Evolutionary conservation across 2,888 invertebrate genomes (phyloP), one percentile per base, ranked within the genome.

Genomic region (Merodon equestris): DNA sequence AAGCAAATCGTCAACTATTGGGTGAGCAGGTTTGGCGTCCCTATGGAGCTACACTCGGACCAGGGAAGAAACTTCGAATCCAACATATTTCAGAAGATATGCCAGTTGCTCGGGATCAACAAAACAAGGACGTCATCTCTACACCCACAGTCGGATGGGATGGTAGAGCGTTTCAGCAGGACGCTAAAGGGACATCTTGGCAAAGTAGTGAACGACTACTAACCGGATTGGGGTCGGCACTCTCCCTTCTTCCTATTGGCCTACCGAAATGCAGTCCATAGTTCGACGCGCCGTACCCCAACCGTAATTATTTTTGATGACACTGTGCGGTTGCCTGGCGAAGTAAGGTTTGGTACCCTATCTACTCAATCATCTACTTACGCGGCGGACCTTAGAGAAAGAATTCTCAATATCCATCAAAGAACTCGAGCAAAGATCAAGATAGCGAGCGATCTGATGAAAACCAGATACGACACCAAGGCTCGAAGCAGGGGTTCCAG

Each of bases 221-320:
- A 27, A 27, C 27, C 7, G 27, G 27, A 27, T 27, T 27, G 27
- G 27, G 27, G 7, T 27, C 27, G 27, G 27, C 27, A 27, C 48
- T 9, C 19, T 47, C n/a, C 4, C 48, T 71, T 15, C 53, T 44
- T 45, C 9, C 45, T 81, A n/a, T 19, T 76, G 58, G 72, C 76
- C 7, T 81, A 77, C 38, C 13, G 82, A 38, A 15, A 61, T 15
- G 66, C 73, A 3, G 44, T 54, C 7, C 83, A 83, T 44, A 68
- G 54, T 12, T 42, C 74, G 9, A 82, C 83, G 3, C 66, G 60
- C 1, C 36, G 47, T 13, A 63, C 72, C n/a, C 82, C 83, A 4
- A 60, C 82, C 1, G 48, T 17, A 17, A 47, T 82, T 38, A 66
- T 81, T 10, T 82, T 83, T 50, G 82, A 7, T 27, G 7, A 27